Conservation (phyloP, 1,140 invertebrate genomes). For the Procambarus virginalis region DNA sequence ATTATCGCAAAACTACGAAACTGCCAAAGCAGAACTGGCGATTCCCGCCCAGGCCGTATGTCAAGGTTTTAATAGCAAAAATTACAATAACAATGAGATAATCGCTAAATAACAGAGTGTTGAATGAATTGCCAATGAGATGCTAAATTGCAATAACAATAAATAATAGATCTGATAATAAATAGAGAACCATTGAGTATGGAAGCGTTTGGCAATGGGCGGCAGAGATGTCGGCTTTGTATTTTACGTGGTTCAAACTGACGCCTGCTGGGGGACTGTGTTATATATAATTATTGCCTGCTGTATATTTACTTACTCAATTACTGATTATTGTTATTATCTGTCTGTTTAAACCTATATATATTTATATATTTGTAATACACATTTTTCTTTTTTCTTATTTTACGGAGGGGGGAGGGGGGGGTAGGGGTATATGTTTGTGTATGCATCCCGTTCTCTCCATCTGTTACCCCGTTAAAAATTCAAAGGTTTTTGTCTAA, state of each 20-base stretch:
- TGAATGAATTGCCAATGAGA: slow-evolving; percentile 38
- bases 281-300: not conserved
- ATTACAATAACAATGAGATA: slow-evolving; percentile 38
- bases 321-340: not conserved
- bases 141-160: slow-evolving; percentile 37
- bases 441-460: too few species aligned
- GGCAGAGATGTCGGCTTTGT: too few species aligned
- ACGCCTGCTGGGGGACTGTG: not conserved
- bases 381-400: too few species aligned
- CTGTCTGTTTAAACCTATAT: not conserved
- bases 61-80: slow-evolving; percentile 27
- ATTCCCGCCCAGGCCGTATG: not conserved
- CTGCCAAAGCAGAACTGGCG: not conserved
- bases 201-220: not conserved
- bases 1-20: not conserved
- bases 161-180: slow-evolving; percentile 3
- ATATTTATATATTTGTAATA: not conserved
- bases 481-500: too few species aligned
- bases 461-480: too few species aligned
- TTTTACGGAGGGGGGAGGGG: too few species aligned
- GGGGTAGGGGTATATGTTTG: too few species aligned
- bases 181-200: not conserved
- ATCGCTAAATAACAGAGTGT: slow-evolving; percentile 17
- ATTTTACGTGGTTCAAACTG: too few species aligned
- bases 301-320: not conserved